phyloP scores from a whole-genome alignment of 2,797 vertebrate genomes.

The Sebastes minor region DNA sequence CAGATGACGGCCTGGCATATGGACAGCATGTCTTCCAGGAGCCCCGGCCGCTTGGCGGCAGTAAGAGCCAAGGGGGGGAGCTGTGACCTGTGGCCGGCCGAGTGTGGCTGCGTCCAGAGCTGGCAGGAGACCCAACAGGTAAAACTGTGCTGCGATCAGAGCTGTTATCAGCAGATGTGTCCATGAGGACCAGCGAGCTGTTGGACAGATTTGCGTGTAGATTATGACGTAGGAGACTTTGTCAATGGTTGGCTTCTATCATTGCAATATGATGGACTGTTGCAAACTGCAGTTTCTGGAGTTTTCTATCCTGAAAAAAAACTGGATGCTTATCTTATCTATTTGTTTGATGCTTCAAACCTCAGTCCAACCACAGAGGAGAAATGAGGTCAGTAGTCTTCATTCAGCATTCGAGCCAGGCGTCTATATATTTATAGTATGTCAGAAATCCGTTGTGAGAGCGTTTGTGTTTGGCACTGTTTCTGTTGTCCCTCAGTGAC shows the following conservation, averaged over 20 bases:
- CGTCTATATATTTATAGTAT: background rate
- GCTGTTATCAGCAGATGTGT: background rate
- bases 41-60: slow-evolving; percentile 71
- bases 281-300: background rate
- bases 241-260: background rate
- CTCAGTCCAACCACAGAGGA: background rate
- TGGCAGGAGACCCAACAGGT: slow-evolving; percentile 86
- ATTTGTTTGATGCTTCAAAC: background rate
- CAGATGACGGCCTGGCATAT: slow-evolving; percentile 74
- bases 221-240: background rate
- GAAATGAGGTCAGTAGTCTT: background rate
- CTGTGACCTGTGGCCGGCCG: slow-evolving; percentile 82
- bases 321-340: background rate
- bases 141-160: slow-evolving; percentile 37
- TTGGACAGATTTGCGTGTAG: background rate
- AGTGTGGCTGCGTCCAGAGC: slow-evolving; percentile 83
- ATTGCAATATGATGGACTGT: background rate
- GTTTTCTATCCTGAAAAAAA: background rate
- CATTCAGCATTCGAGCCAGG: background rate
- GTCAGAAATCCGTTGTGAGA: background rate
- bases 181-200: background rate
- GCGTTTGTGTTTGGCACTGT: background rate
- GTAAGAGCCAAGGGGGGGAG: slow-evolving; percentile 78
- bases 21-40: slow-evolving; percentile 80
- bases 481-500: background rate